Evolutionary conservation across 2,888 invertebrate genomes (phyloP), one percentile per base, ranked within the genome.

Genomic region (Drosophila subsilvestris): DNA sequence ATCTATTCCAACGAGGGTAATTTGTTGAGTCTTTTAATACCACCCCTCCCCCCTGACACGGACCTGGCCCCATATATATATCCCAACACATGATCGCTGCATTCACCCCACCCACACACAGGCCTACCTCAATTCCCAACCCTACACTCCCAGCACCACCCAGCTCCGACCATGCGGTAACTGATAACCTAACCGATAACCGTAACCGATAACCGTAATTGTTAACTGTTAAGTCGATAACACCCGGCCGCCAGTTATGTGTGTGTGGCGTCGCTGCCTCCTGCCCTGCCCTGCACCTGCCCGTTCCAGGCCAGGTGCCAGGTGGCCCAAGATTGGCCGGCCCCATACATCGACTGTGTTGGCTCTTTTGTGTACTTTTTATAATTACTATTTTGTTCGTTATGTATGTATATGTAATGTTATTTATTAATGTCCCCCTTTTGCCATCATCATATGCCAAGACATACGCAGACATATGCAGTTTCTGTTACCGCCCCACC

Each of bases 371-470:
- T 63, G 42, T 63, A 49, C 22, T 27, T 45, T 45, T 25, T 61
- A 42, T 53, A 48, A 3, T 48, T 32, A 27, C 9, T 43, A 44
- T 49, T 58, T 71, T 73, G 14, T 37, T 7, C 37, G 60, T 66
- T 67, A 63, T 50, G 55, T 63, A 79, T 72, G 56, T 54, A 50
- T 61, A 71, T 59, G 66, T 67, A 68, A 58, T 74, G 74, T 71
- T 74, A 57, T 45, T 68, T 53, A 57, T 74, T 74, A 65, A 71
- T 74, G 56, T 71, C 55, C n/a, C n/a, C n/a, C 51, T 47, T 58
- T 69, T 66, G 51, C 53, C 29, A 53, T 57, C 51, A 57, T 47
- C 51, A 63, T 32, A 37, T 12, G 32, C 43, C 53, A 59, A 47
- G 42, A 47, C 32, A 54, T 17, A 57, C 51, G 22, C 22, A 65